Evolutionary conservation across 2,888 invertebrate species (phyloP), one percentile per base, ranked within the genome.

Genomic region (Ochlodes sylvanus): DNA sequence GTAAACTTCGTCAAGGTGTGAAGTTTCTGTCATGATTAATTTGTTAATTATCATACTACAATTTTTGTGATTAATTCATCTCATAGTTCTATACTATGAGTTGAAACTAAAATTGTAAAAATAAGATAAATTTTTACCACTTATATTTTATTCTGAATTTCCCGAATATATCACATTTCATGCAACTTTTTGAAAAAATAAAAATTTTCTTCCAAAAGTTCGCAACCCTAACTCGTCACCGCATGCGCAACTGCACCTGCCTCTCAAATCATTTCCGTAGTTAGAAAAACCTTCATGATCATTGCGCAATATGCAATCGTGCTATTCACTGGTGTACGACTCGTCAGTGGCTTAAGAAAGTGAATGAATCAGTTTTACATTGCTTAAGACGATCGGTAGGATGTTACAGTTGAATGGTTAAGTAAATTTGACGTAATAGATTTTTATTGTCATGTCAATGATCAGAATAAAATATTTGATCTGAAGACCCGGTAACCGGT

Each of bases 381-480:
- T 58, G 21, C 21, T 42, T 42, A 42, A 58, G 58, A 41, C 9
- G 15, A 14, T 38, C 38, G 38, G 41, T 14, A 21, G 58, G 41
- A 42, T 42, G 15, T 41, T 19, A 12, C 38, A 19, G 38, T 57
- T 21, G 58, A 42, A 14, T 58, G 58, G 42, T 0, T 21, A 42
- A 42, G 34, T 19, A 57, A 41, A 57, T 57, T 57, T 41, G n/a
- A 58, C 42, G 58, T 58, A 58, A 58, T 42, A 58, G 21, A 58
- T 42, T 21, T 19, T 41, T n/a, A 38, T 38, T 57, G 38, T 17
- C 21, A 38, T n/a, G 41, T 58, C 58, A 58, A 58, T 42, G 58
- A 42, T 27, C 58, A 42, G n/a, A 58, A 27, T 58, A n/a, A 12
- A 42, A 58, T 42, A 15, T 57, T 57, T 56, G 34, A 19, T 57